phyloP scores from a whole-genome alignment of 2,797 vertebrate species.

The Emydoidea blandingii region DNA sequence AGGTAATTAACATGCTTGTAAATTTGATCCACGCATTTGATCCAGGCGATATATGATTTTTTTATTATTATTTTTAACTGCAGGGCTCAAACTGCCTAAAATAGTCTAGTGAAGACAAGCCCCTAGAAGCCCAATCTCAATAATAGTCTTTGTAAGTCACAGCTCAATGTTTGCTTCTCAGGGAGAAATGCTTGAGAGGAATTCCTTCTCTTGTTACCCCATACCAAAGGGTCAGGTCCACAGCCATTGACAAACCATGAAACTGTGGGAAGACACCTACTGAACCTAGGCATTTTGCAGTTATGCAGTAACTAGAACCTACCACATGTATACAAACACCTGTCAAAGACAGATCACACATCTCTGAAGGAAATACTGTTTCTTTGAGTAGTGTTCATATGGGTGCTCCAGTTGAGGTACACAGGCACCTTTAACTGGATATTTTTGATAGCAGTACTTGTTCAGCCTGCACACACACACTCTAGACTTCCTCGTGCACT shows the following conservation, averaged over 20 bases:
- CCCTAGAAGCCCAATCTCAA: not conserved
- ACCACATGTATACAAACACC: too few species aligned
- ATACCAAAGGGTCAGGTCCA: not conserved
- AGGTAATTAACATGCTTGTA: not conserved
- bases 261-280: not conserved
- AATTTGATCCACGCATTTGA: not conserved
- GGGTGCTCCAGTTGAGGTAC: too few species aligned
- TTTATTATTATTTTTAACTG: not conserved
- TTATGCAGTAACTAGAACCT: too few species aligned
- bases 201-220: not conserved
- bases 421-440: too few species aligned
- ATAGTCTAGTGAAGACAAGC: too few species aligned
- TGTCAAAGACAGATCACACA: too few species aligned
- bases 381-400: too few species aligned
- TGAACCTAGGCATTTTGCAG: too few species aligned
- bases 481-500: too few species aligned
- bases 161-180: not conserved
- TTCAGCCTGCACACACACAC: too few species aligned
- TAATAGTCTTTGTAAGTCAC: not conserved
- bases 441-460: too few species aligned
- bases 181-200: not conserved
- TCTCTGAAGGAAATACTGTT: too few species aligned
- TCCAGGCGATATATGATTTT: not conserved
- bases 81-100: not conserved
- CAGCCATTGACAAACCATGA: not conserved